A percentile compares a stretch with the other conserved stretches of the same genome.
phyloP scores from a whole-genome alignment of 2,797 vertebrate species.

The Neosilurus hyrtlii region DNA sequence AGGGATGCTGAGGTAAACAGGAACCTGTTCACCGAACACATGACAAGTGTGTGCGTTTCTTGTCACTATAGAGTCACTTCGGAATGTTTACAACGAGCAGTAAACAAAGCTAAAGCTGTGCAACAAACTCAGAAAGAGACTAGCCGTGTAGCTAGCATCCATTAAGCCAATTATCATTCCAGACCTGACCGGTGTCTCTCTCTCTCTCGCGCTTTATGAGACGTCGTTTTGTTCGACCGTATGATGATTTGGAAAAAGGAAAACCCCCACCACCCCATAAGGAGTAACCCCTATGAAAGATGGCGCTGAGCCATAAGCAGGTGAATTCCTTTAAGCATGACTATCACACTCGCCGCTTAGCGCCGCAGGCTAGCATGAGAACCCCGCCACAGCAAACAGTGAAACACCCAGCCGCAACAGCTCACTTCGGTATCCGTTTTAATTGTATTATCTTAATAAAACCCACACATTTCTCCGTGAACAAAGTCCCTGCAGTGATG shows the following conservation, averaged over 20 bases:
- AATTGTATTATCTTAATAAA: not conserved
- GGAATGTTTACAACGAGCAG: not conserved
- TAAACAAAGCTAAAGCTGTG: not conserved
- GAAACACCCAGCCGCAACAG: not conserved
- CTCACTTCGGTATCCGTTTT: not conserved
- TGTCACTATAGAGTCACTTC: no score
- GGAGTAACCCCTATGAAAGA: not conserved
- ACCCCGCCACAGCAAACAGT: not conserved
- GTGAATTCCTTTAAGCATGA: not conserved
- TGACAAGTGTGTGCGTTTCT: not conserved
- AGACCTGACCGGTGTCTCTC: constrained; percentile 62
- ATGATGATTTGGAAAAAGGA: no score
- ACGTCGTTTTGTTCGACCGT: not conserved
- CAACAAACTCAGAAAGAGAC: not conserved
- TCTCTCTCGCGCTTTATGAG: no score
- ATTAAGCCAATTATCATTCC: constrained; percentile 71
- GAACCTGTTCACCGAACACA: not conserved
- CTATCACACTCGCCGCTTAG: not conserved
- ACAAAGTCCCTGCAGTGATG: not conserved
- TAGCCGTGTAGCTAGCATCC: constrained; percentile 43
- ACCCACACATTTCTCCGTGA: not conserved
- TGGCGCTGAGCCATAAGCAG: not conserved
- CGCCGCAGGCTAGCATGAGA: not conserved
- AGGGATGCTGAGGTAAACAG: not conserved
- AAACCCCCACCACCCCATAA: no score